These are phyloP conservation scores for Bucco capensis DNA, from an alignment of 2,113 vertebrate genomes.

Conservation along the genomic window DNA sequence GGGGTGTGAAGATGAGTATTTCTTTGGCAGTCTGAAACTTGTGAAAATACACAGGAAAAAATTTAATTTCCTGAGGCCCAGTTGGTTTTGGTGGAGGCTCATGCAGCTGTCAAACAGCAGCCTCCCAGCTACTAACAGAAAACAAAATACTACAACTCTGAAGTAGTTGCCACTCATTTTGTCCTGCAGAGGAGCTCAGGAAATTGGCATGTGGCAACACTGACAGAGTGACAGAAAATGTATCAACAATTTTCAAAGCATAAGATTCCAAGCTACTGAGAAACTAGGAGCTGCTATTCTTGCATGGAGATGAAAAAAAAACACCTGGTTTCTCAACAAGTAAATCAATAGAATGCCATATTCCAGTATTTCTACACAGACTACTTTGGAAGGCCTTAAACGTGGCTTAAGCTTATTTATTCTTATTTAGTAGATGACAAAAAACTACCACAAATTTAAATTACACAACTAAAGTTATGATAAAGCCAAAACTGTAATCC, in stretches of 20 bases:
- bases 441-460: background rate
- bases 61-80: background rate
- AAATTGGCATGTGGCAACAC: background rate
- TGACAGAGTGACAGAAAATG: background rate
- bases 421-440: background rate
- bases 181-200: background rate
- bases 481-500: background rate
- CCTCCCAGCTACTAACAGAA: background rate
- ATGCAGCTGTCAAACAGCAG: background rate
- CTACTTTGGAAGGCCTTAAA: background rate
- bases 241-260: background rate
- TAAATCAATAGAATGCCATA: accelerated
- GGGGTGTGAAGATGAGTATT: background rate
- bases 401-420: background rate
- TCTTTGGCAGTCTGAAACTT: background rate
- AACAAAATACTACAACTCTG: background rate
- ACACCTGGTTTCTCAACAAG: background rate
- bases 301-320: background rate
- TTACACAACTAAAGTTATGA: background rate
- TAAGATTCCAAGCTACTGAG: background rate
- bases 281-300: background rate
- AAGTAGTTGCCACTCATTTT: background rate
- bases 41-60: background rate
- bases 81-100: background rate
- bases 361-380: background rate